A percentile compares a stretch with the other conserved stretches of the same genome.
Conservation (phyloP, 1,140 invertebrate genomes). For the Patella vulgata region DNA sequence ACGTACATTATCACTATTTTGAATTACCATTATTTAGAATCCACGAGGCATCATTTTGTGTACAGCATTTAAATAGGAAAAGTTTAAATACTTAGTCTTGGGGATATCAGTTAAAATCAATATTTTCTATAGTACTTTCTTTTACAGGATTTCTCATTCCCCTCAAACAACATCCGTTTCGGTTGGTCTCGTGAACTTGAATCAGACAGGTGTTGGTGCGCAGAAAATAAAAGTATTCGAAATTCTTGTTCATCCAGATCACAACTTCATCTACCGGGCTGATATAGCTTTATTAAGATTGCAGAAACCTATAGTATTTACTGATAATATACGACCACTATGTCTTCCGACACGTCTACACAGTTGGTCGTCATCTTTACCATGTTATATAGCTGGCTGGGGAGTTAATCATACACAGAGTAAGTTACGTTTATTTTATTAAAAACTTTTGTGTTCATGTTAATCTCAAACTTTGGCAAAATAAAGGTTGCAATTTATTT, state of each 20-base stretch:
- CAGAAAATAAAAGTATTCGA: slow-evolving; percentile 26
- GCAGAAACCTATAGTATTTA: slow-evolving; percentile 29
- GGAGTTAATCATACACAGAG: slow-evolving; percentile 37
- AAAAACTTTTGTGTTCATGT: too few relatives aligned
- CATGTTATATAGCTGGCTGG: slow-evolving; percentile 53
- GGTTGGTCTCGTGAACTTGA: slow-evolving; percentile 32
- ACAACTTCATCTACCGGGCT: slow-evolving; percentile 45
- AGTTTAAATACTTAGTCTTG: too few relatives aligned
- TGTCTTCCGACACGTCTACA: slow-evolving; percentile 32
- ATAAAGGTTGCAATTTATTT: too few relatives aligned
- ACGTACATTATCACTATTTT: too few relatives aligned
- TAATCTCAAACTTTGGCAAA: too few relatives aligned
- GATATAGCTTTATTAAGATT: slow-evolving; percentile 51
- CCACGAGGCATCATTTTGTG: too few relatives aligned
- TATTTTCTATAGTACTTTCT: too few relatives aligned
- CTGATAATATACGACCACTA: slow-evolving; percentile 20
- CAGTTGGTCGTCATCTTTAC: slow-evolving; percentile 16
- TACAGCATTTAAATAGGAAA: too few relatives aligned
- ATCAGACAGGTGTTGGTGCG: slow-evolving; percentile 2
- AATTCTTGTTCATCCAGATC: slow-evolving; percentile 42
- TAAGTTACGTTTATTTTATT: slow-evolving; percentile 16
- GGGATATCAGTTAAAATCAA: too few relatives aligned
- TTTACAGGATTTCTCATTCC: slow-evolving; percentile 30
- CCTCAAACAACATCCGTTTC: slow-evolving; percentile 39
- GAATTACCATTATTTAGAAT: too few relatives aligned